These are phyloP conservation scores for Sebastes kiyomatsui DNA, from an alignment of 2,797 vertebrate species.

Conservation along the genomic window DNA sequence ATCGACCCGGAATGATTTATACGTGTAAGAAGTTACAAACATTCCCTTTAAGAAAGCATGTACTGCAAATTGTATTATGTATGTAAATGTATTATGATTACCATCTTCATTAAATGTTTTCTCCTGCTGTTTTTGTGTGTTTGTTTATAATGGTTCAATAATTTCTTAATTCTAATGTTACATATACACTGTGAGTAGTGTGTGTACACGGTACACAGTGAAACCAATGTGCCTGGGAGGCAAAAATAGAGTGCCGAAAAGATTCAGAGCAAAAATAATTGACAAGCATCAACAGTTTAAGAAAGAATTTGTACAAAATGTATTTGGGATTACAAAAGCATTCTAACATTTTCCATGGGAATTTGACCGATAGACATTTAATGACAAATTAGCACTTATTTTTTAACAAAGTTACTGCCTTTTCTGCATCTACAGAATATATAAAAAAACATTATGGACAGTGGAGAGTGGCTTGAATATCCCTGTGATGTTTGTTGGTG, in stretches of 20 bases:
- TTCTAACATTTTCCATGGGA: not conserved
- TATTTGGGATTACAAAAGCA: not conserved
- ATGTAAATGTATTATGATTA: not conserved
- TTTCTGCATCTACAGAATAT: slow-evolving; percentile 1
- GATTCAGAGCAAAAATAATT: not conserved
- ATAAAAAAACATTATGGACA: not conserved
- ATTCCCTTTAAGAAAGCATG: not conserved
- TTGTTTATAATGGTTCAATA: not conserved
- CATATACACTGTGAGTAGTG: no score
- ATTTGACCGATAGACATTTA: not conserved
- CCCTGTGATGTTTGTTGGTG: not conserved
- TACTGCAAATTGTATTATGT: not conserved
- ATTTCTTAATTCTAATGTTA: not conserved
- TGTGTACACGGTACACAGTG: not conserved
- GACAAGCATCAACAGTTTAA: not conserved
- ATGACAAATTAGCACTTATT: not conserved
- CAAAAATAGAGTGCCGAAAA: not conserved
- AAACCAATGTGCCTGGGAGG: not conserved
- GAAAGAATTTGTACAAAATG: slow-evolving; percentile 13
- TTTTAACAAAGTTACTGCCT: not conserved
- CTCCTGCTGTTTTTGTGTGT: not conserved
- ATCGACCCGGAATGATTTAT: no score
- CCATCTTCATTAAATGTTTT: not conserved
- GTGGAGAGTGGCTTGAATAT: not conserved
- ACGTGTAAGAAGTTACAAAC: no score